Percentiles rank a stretch among this genome's conserved stretches.
Conservation (phyloP, 2,113 vertebrate genomes). For the Mastomys natalensis region DNA sequence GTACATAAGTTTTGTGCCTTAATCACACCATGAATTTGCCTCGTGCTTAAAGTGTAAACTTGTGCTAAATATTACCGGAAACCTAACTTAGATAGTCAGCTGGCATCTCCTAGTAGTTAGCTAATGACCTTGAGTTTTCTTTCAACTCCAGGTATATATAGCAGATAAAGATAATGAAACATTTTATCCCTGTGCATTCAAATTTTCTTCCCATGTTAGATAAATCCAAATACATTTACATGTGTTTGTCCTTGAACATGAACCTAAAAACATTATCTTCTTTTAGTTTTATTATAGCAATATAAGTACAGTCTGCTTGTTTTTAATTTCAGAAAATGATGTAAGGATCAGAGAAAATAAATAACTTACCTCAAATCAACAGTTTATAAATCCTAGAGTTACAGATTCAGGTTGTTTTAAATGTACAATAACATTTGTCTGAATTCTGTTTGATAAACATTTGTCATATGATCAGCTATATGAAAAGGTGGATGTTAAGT, state of each 20-base stretch:
- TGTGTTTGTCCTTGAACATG: not conserved
- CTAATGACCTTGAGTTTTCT: not conserved
- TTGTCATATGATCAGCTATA: not conserved
- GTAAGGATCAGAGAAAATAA: not conserved
- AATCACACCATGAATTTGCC: not conserved
- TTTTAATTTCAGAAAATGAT: constrained; percentile 7
- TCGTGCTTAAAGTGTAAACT: not conserved
- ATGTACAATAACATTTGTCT: constrained; percentile 13
- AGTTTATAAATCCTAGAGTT: not conserved
- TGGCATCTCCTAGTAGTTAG: not conserved
- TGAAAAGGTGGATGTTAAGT: not conserved
- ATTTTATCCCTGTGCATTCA: not conserved
- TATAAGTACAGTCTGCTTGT: not conserved
- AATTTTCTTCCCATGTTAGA: not conserved
- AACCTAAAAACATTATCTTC: not conserved
- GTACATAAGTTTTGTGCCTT: not conserved
- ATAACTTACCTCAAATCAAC: not conserved
- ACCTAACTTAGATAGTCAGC: not conserved
- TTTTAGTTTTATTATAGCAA: not conserved
- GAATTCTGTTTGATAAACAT: constrained; percentile 13
- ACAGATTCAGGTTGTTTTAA: not conserved
- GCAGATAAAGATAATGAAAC: not conserved
- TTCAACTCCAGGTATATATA: not conserved
- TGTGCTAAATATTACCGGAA: not conserved
- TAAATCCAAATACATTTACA: not conserved